Percentiles rank a stretch among this genome's conserved stretches.
phyloP scores from a whole-genome alignment of 2,797 vertebrate genomes.

The Picus viridis region DNA sequence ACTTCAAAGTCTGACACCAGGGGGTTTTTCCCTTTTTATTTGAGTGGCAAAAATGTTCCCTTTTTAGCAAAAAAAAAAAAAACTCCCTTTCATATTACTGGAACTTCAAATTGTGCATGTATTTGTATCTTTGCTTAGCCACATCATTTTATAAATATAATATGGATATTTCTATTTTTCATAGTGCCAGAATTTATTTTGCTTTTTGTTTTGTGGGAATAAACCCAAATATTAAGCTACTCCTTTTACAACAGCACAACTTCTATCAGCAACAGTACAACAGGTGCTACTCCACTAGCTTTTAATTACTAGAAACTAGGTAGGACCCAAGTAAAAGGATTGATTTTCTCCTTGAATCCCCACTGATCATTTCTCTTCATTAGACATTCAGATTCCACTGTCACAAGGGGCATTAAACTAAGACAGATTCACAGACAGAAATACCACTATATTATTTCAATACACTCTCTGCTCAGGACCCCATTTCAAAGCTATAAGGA shows the following conservation, averaged over 20 bases:
- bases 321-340: neutral
- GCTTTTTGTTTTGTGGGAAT: neutral
- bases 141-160: neutral
- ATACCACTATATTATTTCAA: neutral
- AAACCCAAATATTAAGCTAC: neutral
- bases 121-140: neutral
- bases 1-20: neutral
- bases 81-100: neutral
- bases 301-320: neutral
- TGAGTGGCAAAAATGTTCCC: neutral
- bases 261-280: neutral
- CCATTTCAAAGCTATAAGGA: neutral
- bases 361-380: slow-evolving; percentile 9
- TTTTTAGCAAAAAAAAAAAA: neutral
- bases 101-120: neutral
- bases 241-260: neutral
- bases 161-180: neutral
- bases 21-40: neutral
- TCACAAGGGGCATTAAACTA: slow-evolving; percentile 24
- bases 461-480: neutral
- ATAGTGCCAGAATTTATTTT: neutral
- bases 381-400: slow-evolving; percentile 22
- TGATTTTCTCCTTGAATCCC: slow-evolving; percentile 31
- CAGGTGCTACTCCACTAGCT: neutral
- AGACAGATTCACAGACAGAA: neutral